phyloP scores from a whole-genome alignment of 2,888 invertebrate species.

The Erannis defoliaria region DNA sequence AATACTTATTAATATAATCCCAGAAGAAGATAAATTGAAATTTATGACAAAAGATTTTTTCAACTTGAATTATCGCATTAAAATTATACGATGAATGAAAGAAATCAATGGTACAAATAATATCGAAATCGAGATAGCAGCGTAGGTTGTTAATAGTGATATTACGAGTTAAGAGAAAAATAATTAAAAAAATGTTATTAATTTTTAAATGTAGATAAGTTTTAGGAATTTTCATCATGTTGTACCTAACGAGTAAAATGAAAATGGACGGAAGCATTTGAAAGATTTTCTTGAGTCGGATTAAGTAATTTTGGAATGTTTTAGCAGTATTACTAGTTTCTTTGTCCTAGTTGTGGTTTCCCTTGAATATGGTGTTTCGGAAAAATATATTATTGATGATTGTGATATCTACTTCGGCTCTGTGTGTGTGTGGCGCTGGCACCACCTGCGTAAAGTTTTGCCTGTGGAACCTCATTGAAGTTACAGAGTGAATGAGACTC shows the following conservation, averaged over 20 bases:
- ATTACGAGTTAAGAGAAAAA: conserved; percentile 81
- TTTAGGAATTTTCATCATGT: conserved; percentile 80
- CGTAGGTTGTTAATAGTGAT: conserved; percentile 86
- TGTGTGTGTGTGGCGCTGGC: too few relatives aligned
- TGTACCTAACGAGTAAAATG: conserved; percentile 62
- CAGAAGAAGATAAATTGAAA: neutral
- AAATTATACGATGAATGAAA: conserved; percentile 21
- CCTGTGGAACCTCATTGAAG: too few relatives aligned
- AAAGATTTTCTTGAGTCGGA: conserved; percentile 40
- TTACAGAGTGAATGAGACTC: too few relatives aligned
- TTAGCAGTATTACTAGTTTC: conserved; percentile 66
- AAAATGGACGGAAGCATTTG: conserved; percentile 53
- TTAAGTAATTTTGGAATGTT: conserved; percentile 60
- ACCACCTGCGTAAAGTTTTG: too few relatives aligned
- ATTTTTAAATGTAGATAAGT: conserved; percentile 80
- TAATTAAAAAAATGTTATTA: conserved; percentile 80
- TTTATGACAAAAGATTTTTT: too few relatives aligned
- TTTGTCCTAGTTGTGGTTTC: conserved; percentile 20
- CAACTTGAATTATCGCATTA: neutral
- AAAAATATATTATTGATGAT: conserved; percentile 9
- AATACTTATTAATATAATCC: too few relatives aligned
- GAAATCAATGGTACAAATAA: conserved; percentile 34
- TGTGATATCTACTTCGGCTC: conserved; percentile 28
- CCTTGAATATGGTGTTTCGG: conserved; percentile 27
- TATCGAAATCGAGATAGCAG: conserved; percentile 75